phyloP scores from a whole-genome alignment of 2,888 invertebrate species.

The Agrochola litura region DNA sequence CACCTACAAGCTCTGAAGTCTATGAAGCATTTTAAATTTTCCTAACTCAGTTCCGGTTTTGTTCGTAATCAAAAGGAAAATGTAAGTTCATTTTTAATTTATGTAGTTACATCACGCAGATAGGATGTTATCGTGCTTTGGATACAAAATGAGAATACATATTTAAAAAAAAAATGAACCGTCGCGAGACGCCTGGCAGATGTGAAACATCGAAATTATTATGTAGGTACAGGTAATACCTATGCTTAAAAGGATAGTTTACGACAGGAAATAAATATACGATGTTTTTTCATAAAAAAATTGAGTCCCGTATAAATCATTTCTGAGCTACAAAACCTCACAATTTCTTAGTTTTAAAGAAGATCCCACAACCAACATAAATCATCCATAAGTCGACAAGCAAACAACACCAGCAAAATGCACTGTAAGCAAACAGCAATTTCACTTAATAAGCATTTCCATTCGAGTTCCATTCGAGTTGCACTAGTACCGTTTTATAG shows the following conservation, averaged over 20 bases:
- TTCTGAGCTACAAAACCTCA: background rate
- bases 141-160: background rate
- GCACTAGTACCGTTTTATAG: slow-evolving; percentile 72
- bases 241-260: too few relatives aligned
- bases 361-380: slow-evolving; percentile 31
- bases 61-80: background rate
- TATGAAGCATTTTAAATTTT: background rate
- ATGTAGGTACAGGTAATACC: too few relatives aligned
- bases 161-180: background rate
- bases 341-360: too few relatives aligned
- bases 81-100: background rate
- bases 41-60: background rate
- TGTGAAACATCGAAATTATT: too few relatives aligned
- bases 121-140: background rate
- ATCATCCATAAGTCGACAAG: slow-evolving; percentile 22
- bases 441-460: slow-evolving; percentile 42
- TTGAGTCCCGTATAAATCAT: background rate
- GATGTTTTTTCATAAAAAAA: too few relatives aligned
- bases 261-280: too few relatives aligned
- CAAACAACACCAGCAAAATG: slow-evolving; percentile 24
- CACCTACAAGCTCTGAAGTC: too few relatives aligned
- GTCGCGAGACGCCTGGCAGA: too few relatives aligned
- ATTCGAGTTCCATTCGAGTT: slow-evolving; percentile 70
- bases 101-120: background rate
- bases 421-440: slow-evolving; percentile 4